Conservation (phyloP, 2,797 vertebrate species). For the Paratrypauchen microcephalus region DNA sequence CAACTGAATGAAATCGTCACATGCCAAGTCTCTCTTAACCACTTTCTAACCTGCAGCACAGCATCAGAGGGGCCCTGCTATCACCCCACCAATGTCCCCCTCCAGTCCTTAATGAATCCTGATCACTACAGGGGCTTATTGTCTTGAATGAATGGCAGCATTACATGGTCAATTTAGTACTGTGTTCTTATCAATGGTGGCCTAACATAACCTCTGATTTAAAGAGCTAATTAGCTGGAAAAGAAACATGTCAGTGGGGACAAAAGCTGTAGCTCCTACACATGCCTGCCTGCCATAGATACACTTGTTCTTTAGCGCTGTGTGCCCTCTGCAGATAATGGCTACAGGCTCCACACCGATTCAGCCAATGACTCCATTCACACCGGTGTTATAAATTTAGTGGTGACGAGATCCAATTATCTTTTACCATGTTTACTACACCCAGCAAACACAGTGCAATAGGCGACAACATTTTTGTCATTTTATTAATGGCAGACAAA, state of each 20-base stretch:
- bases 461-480: not conserved
- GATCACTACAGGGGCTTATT: slow-evolving; percentile 71
- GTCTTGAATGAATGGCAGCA: slow-evolving; percentile 79
- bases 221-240: slow-evolving; percentile 93
- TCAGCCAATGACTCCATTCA: slow-evolving; percentile 14
- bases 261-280: slow-evolving; percentile 73
- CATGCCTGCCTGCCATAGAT: slow-evolving; percentile 73
- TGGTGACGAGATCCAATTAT: not conserved
- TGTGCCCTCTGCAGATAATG: slow-evolving; percentile 27
- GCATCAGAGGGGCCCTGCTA: slow-evolving; percentile 36
- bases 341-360: slow-evolving; percentile 26
- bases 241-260: slow-evolving; percentile 84
- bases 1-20: slow-evolving; percentile 3
- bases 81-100: slow-evolving; percentile 48
- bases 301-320: slow-evolving; percentile 63
- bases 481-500: not conserved
- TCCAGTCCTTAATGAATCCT: slow-evolving; percentile 71
- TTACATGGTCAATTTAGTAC: slow-evolving; percentile 88
- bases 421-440: slow-evolving; percentile 9
- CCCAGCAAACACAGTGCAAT: not conserved
- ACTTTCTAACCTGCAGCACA: slow-evolving; percentile 48
- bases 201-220: slow-evolving; percentile 80
- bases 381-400: slow-evolving; percentile 6
- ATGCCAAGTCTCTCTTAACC: slow-evolving; percentile 18
- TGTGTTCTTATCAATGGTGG: slow-evolving; percentile 87